Evolutionary conservation across 2,797 vertebrate genomes (phyloP), one percentile per base, ranked within the genome.

Genomic region (Scolopax rusticola): DNA sequence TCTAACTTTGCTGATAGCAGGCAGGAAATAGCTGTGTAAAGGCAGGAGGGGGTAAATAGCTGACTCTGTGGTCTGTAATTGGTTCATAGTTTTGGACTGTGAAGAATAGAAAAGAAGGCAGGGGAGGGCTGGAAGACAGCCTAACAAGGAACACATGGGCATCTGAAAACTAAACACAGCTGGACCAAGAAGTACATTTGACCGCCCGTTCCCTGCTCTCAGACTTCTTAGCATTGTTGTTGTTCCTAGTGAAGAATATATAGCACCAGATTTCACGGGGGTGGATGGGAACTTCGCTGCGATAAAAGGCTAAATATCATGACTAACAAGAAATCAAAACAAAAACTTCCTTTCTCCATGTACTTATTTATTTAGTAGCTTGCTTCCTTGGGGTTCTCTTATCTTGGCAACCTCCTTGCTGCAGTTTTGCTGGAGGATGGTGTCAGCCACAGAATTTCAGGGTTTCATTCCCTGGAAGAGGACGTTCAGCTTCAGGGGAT

Each of bases 141-240:
- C 97, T 98, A 98, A 98, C 97, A 97, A 98, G 98, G 98, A 97
- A 95, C 98, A 98, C 97, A 98, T 98, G 97, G 97, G 96, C 96
- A 98, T 97, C 94, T 84, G 97, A 97, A 98, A 97, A 96, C 95
- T 97, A 97, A 98, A 98, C 97, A 98, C 97, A 98, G 96, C 97
- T 97, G 96, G 95, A 69, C 88, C 87, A 57, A 90, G 85, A 60
- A 89, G 59, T 17, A 30, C 91, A 77, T 91, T 96, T 93, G 93
- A 93, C 95, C 81, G 89, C 93, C 67, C 13, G 64, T 92, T 90
- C 94, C 84, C 50, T 89, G 92, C 95, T 93, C 91, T 60, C 74
- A 89, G 87, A 78, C 92, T 86, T 94, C 81, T 85, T 95, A 89
- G 77, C 76, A 2, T 93, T 95, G 75, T 92, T 95, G 90, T 87